Evolutionary conservation across 2,797 vertebrate species (phyloP), one percentile per base, ranked within the genome.

Genomic region (Alca torda): DNA sequence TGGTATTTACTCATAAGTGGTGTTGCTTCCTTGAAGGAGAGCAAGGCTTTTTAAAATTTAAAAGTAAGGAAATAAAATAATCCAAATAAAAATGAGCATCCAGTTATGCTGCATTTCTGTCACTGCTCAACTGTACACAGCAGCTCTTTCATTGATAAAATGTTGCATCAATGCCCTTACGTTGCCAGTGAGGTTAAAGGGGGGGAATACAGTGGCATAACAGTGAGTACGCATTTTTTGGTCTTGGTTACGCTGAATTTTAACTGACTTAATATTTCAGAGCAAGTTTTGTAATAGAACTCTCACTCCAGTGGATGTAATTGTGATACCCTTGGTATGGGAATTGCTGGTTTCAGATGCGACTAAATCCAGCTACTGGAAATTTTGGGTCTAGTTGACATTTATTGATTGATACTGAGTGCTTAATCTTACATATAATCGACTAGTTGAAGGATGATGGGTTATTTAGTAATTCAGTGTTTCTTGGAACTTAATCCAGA

Each of bases 401-500:
- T 77, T 70, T 77, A 57, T 75, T 76, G 78, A 85, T 87, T 37
- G 30, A 68, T 90, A 19, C 43, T 2, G 53, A 78, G 21, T 68
- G 76, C 60, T 89, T 85, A 46, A 68, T 78, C 65, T 78, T 72
- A 54, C 21, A 30, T 87, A 16, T 57, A 74, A 83, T 77, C 1
- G 9, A 65, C 57, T 83, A 25, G 35, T 54, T 80, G 84, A 80
- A 83, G 75, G 57, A 43, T 74, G 48, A 51, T 64, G 50, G 31
- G 21, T 19, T 92, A 26, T 91, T 93, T 69, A 63, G 72, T 80
- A 93, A 83, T 94, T 61, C 31, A 31, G 19, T 61, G 41, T 96
- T 96, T 93, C 57, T 91, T 83, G 53, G 87, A 83, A 91, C 41
- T 56, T 77, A 75, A 54, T 85, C 41, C 50, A 78, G 41, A 72